phyloP scores from a whole-genome alignment of 2,888 invertebrate genomes.

The Lasioglossum calceatum region DNA sequence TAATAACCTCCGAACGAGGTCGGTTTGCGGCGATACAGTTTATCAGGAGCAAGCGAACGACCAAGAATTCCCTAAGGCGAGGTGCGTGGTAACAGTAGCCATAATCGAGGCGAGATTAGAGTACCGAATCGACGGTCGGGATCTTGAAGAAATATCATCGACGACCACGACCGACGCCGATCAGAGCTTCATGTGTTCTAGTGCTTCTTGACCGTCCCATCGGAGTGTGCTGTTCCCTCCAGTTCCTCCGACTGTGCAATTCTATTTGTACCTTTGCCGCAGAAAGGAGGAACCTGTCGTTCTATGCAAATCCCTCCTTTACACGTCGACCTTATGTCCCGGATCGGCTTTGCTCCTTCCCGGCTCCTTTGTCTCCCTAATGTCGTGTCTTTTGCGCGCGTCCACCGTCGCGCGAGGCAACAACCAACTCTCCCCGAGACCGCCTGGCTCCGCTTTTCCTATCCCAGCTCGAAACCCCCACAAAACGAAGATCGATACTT shows the following conservation, averaged over 20 bases:
- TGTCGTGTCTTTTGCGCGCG: slow-evolving; percentile 6
- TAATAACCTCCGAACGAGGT: background rate
- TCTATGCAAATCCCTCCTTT: slow-evolving; percentile 13
- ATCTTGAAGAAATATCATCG: background rate
- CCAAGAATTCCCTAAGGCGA: background rate
- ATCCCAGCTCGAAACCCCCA: slow-evolving; percentile 14
- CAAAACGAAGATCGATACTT: slow-evolving; percentile 51
- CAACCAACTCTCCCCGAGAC: background rate
- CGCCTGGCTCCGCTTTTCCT: background rate
- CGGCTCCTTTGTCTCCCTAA: background rate
- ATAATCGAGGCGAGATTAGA: slow-evolving; percentile 2
- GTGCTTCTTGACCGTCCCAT: slow-evolving; percentile 32
- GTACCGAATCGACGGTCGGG: background rate
- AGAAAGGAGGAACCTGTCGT: background rate
- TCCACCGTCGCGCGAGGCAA: background rate
- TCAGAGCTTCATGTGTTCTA: slow-evolving; percentile 33
- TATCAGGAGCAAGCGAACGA: background rate
- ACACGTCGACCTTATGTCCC: slow-evolving; percentile 16
- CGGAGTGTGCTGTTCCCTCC: slow-evolving; percentile 24
- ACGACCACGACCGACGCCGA: slow-evolving; percentile 45
- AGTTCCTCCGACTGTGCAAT: background rate
- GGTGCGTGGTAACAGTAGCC: background rate
- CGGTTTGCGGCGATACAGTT: background rate
- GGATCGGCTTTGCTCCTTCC: background rate
- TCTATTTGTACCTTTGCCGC: slow-evolving; percentile 1